Evolutionary conservation across 1,140 invertebrate genomes (phyloP), one percentile per base, ranked within the genome.

Genomic region (Hirudo medicinalis): DNA sequence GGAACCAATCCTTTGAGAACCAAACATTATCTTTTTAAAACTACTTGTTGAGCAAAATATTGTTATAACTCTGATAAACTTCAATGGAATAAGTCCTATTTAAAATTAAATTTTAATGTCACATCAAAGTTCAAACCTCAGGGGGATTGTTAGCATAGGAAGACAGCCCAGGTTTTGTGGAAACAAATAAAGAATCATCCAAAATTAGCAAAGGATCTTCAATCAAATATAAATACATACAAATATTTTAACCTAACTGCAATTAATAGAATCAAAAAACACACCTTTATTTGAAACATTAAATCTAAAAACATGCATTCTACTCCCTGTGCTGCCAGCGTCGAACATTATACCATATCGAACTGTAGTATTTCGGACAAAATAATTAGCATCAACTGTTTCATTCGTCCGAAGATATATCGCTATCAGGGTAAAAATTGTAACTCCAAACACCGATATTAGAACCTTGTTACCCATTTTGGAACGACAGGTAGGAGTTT

Each of bases 321-420:
- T 86, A 67, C 91, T 91, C 0, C 94, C 95, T 0, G 95, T 97
- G 29, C 91, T 94, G 19, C 94, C 94, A 0, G 93, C 94, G 84
- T 98, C 94, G 72, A 97, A 91, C 60, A 97, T 88, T n/a, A 94
- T 89, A 0, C 91, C 91, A 84, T 94, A 89, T 63, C 22, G 57
- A 63, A 63, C 57, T 11, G 57, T 11, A 32, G 22, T 63, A 63
- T 63, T 13, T 15, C 13, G 19, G 22, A 32, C 17, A 11, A 32
- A 63, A 63, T 63, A 25, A n/a, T 6, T 25, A 63, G 8, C 11
- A 63, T 63, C 29, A 25, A 9, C 11, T 6, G 57, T 63, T 22
- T 63, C 17, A 32, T 15, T 63, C 11, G 8, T 25, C 19, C 57
- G 57, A 63, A 63, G 29, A 22, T 63, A 22, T 63, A 63, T 4